Conservation (phyloP, 1,140 invertebrate genomes). For the Leptinotarsa texana region DNA sequence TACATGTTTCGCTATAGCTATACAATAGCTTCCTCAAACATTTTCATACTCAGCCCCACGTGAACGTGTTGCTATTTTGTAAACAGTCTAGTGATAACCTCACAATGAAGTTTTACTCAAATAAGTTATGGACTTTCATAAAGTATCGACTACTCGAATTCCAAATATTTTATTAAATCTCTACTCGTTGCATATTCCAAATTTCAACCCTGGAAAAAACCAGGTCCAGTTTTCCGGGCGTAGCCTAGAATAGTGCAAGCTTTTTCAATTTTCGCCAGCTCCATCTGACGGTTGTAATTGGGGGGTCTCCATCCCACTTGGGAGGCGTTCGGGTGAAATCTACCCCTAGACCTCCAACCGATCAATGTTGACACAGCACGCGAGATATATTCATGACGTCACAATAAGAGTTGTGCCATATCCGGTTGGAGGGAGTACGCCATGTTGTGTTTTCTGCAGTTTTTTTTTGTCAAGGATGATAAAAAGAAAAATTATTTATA, state of each 20-base stretch:
- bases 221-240: constrained; percentile 22
- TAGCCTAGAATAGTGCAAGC: constrained; percentile 32
- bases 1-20: no score
- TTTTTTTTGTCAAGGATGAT: background rate
- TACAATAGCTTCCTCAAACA: no score
- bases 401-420: constrained; percentile 18
- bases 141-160: no score
- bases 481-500: no score
- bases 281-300: constrained; percentile 47
- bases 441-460: constrained; percentile 6
- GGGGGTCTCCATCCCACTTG: constrained; percentile 25
- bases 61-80: no score
- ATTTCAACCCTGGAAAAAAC: background rate
- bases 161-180: no score
- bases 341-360: constrained; percentile 33
- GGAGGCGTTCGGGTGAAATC: background rate
- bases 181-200: no score
- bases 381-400: constrained; percentile 41
- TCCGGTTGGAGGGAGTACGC: background rate
- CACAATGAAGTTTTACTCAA: no score
- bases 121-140: no score
- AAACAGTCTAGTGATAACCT: no score
- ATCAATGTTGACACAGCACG: constrained; percentile 46
- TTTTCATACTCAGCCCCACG: no score
- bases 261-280: constrained; percentile 45